Conservation (phyloP, 2,113 vertebrate genomes). For the Microtus oregoni region DNA sequence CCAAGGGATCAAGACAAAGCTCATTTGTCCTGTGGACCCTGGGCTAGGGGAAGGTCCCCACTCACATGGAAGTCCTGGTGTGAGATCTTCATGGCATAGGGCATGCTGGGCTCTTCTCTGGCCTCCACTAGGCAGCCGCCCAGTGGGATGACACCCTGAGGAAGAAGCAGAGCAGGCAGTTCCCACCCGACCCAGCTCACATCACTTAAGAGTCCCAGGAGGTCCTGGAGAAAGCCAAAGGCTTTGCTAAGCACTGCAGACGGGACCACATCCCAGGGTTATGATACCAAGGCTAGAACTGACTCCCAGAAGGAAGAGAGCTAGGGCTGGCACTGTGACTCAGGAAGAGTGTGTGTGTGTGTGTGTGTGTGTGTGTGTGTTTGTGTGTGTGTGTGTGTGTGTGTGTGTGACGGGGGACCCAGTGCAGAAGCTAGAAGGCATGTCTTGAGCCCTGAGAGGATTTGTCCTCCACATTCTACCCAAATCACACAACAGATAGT, state of each 20-base stretch:
- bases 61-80: conserved; percentile 97
- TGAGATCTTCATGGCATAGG: conserved; percentile 95
- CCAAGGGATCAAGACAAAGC: background rate
- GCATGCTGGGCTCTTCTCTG: conserved; percentile 95
- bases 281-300: background rate
- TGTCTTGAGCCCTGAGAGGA: background rate
- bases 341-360: background rate
- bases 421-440: no score
- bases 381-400: no score
- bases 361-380: no score
- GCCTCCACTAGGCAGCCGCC: conserved; percentile 95
- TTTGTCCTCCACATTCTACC: background rate
- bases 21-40: background rate
- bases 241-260: background rate
- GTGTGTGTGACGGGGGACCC: no score
- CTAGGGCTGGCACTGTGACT: background rate
- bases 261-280: background rate
- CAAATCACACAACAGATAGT: background rate
- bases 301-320: background rate
- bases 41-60: background rate
- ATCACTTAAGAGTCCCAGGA: background rate
- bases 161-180: conserved; percentile 66
- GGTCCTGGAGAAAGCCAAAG: background rate
- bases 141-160: conserved; percentile 96
- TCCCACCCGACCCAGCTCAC: background rate